Percentiles rank a stretch among this genome's conserved stretches.
Conservation (phyloP, 2,113 vertebrate species). For the Gobio gobio region DNA sequence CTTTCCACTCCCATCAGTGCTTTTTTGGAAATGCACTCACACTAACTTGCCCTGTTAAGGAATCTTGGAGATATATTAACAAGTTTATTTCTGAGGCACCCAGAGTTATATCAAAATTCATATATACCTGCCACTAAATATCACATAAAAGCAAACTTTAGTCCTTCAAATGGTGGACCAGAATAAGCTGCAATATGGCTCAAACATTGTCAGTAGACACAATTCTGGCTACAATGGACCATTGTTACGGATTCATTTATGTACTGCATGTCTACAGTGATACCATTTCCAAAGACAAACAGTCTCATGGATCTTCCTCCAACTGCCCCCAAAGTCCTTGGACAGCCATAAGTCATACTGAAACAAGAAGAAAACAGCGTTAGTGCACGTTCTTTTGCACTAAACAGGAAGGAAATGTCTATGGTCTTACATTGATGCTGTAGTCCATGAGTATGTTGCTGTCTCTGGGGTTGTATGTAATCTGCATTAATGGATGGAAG, state of each 20-base stretch:
- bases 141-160: background rate
- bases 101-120: background rate
- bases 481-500: constrained; percentile 83
- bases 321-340: constrained; percentile 83
- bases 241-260: background rate
- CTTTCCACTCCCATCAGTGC: too few relatives aligned
- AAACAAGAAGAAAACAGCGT: constrained; percentile 37
- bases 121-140: background rate
- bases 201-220: too few relatives aligned
- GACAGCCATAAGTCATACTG: constrained; percentile 91
- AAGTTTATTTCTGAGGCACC: background rate
- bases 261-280: constrained; percentile 55
- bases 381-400: background rate
- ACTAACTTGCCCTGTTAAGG: too few relatives aligned
- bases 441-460: constrained; percentile 78
- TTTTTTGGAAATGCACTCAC: too few relatives aligned
- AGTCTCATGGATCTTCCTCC: constrained; percentile 84
- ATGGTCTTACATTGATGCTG: constrained; percentile 79
- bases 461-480: constrained; percentile 82
- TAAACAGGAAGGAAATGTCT: background rate
- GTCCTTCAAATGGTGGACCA: background rate
- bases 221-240: background rate
- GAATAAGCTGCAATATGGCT: background rate
- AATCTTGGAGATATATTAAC: too few relatives aligned
- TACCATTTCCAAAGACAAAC: constrained; percentile 93